Percentiles rank a stretch among this genome's conserved stretches.
These are phyloP conservation scores for Petrocephalus schoutedeni DNA, from an alignment of 2,797 vertebrate genomes.

Conservation along the genomic window DNA sequence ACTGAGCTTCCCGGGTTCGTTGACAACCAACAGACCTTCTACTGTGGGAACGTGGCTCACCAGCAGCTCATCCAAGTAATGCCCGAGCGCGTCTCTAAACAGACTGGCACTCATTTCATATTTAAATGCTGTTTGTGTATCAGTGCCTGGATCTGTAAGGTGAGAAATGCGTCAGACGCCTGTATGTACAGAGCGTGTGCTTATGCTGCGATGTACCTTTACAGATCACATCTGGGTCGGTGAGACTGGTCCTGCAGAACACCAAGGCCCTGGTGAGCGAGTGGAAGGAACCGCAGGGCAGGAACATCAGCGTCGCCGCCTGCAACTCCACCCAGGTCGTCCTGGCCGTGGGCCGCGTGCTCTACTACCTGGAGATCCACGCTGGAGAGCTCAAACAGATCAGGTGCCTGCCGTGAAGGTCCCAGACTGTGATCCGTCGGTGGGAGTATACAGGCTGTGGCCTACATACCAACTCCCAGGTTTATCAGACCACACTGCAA, in stretches of 20 bases:
- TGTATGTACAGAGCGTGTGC: not conserved
- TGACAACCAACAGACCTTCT: constrained; percentile 97
- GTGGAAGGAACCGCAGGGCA: constrained; percentile 96
- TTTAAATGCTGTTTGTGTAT: not conserved
- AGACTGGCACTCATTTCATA: not conserved
- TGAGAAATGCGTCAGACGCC: not conserved
- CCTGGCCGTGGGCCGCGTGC: constrained; percentile 85
- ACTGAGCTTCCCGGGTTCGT: constrained; percentile 93
- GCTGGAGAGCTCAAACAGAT: constrained; percentile 91
- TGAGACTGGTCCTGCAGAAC: constrained; percentile 89
- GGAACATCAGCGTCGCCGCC: constrained; percentile 95
- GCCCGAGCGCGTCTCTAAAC: not conserved
- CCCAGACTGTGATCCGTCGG: not conserved
- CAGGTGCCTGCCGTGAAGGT: constrained; percentile 62
- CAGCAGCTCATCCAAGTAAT: constrained; percentile 90
- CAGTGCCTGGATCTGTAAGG: not conserved
- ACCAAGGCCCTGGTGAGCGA: constrained; percentile 90
- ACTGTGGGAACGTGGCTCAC: constrained; percentile 92
- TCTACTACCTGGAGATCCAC: constrained; percentile 93
- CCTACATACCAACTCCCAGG: not conserved
- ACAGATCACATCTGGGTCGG: constrained; percentile 93
- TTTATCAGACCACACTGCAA: not conserved
- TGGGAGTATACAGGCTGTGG: not conserved
- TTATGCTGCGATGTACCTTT: constrained; percentile 10
- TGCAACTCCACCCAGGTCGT: constrained; percentile 96